These are phyloP conservation scores for Thinocorus orbignyianus DNA, from an alignment of 2,113 vertebrate genomes.

Conservation along the genomic window DNA sequence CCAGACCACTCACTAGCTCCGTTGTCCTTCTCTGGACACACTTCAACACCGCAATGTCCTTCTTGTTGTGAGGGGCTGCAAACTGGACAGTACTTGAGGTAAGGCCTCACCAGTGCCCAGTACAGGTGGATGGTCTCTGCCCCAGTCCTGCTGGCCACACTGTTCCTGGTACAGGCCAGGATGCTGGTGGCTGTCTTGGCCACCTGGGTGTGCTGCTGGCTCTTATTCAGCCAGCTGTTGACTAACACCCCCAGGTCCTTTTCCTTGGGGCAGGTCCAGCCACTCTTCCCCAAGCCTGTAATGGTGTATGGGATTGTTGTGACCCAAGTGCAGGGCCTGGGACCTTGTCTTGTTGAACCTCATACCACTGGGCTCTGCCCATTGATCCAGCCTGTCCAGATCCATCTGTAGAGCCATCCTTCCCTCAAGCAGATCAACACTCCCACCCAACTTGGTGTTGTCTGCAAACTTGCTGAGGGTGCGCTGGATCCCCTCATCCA, in stretches of 20 bases:
- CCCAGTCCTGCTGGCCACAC: background rate
- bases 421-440: background rate
- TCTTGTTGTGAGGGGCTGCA: background rate
- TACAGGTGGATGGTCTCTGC: background rate
- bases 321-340: background rate
- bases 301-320: background rate
- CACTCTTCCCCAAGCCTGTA: background rate
- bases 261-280: background rate
- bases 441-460: background rate
- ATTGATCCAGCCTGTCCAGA: background rate
- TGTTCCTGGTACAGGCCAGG: background rate
- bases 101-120: background rate
- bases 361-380: background rate
- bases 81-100: background rate
- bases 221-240: background rate
- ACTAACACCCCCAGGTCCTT: too few relatives aligned
- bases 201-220: background rate
- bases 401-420: background rate
- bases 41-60: background rate
- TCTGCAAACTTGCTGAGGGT: background rate
- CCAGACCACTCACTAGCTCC: background rate
- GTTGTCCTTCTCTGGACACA: background rate
- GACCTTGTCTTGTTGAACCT: background rate
- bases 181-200: background rate
- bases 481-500: background rate